A percentile compares a stretch with the other conserved stretches of the same genome.
Conservation (phyloP, 1,140 invertebrate species). For the Chymomyza costata region DNA sequence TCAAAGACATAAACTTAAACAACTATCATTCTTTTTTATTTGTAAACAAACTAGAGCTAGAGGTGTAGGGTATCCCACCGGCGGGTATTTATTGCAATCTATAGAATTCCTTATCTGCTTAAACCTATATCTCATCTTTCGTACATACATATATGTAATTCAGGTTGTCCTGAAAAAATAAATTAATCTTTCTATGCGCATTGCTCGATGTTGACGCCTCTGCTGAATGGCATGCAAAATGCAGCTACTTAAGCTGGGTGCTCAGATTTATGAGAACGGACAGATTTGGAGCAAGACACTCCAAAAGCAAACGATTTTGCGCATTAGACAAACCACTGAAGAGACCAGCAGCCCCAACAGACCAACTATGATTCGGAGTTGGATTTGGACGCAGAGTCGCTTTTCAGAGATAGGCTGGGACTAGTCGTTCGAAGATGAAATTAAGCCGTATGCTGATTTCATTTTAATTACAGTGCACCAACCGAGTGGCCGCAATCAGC, state of each 20-base stretch:
- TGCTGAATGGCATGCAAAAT: conserved; percentile 68
- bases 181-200: conserved; percentile 63
- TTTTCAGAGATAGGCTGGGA: conserved; percentile 14
- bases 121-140: too few relatives aligned
- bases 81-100: too few relatives aligned
- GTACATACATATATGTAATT: too few relatives aligned
- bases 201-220: conserved; percentile 38
- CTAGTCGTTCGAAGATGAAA: conserved; percentile 38
- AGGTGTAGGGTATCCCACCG: too few relatives aligned
- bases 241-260: conserved; percentile 22
- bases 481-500: conserved; percentile 58
- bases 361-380: conserved; percentile 8
- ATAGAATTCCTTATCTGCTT: too few relatives aligned
- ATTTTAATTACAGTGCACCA: conserved; percentile 64
- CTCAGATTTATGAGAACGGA: conserved; percentile 68
- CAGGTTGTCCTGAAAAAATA: too few relatives aligned
- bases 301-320: conserved; percentile 58
- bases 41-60: too few relatives aligned
- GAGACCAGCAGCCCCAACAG: conserved; percentile 16
- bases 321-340: conserved; percentile 68
- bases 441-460: conserved; percentile 72
- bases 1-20: too few relatives aligned
- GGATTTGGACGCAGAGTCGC: conserved; percentile 1
- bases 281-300: conserved; percentile 60
- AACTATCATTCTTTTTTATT: too few relatives aligned